Conservation (phyloP, 2,797 vertebrate genomes). For the Geotrypetes seraphini region DNA sequence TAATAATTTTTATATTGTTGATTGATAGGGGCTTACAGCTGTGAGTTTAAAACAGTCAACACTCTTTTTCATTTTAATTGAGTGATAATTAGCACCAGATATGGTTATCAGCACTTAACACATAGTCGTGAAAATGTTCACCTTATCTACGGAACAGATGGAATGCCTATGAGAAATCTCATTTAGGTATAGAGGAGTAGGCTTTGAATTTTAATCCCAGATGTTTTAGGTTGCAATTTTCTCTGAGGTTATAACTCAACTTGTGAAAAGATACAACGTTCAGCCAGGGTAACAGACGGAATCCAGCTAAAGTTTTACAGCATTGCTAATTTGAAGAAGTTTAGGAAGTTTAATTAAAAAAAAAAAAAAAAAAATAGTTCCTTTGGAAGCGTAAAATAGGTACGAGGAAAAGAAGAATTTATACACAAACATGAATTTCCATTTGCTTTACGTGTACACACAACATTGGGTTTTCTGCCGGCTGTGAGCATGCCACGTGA, state of each 20-base stretch:
- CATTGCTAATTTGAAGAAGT: no score
- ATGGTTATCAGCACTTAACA: slow-evolving; percentile 48
- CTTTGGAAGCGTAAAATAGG: no score
- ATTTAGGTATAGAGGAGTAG: slow-evolving; percentile 45
- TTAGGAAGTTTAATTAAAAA: no score
- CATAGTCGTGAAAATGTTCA: slow-evolving; percentile 37
- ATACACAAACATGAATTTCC: no score
- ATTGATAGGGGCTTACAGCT: slow-evolving; percentile 49
- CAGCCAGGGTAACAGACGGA: no score
- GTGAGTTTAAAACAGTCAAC: slow-evolving; percentile 47
- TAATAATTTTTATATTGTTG: slow-evolving; percentile 42
- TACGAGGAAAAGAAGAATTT: no score
- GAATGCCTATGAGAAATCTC: slow-evolving; percentile 39
- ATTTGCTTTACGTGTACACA: no score
- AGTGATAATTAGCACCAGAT: slow-evolving; percentile 54
- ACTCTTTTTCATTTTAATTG: slow-evolving; percentile 41
- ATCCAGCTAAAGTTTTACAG: no score
- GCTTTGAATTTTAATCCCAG: slow-evolving; percentile 39
- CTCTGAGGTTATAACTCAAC: slow-evolving; percentile 30
- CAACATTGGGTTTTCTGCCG: no score
- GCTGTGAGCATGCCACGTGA: no score
- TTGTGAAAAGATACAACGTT: slow-evolving; percentile 22
- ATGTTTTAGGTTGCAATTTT: slow-evolving; percentile 49
- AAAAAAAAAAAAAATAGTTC: no score
- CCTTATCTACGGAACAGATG: slow-evolving; percentile 54